These are phyloP conservation scores for Aspidoscelis tigris DNA, from an alignment of 2,113 vertebrate genomes.

Conservation along the genomic window DNA sequence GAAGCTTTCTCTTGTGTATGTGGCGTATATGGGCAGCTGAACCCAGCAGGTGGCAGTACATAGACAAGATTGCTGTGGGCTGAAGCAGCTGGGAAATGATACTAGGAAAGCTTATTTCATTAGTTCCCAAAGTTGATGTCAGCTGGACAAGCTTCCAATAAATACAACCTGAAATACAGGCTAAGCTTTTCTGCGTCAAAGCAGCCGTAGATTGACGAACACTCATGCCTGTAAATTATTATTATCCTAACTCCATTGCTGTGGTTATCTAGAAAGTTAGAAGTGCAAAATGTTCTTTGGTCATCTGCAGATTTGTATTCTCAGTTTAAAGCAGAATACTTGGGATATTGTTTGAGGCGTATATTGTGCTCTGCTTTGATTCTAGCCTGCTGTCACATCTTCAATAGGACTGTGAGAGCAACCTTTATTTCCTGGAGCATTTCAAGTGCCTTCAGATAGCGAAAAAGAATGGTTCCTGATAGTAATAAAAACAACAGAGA, in stretches of 20 bases:
- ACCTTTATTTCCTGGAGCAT: neutral
- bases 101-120: neutral
- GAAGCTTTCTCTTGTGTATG: neutral
- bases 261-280: constrained; percentile 24
- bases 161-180: neutral
- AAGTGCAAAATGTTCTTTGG: constrained; percentile 17
- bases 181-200: neutral
- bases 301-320: neutral
- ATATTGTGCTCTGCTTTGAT: constrained; percentile 35
- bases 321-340: constrained; percentile 5
- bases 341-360: constrained; percentile 35
- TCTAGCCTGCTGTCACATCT: constrained; percentile 6
- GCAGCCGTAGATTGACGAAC: neutral
- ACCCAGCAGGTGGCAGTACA: constrained; percentile 13
- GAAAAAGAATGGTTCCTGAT: constrained; percentile 19
- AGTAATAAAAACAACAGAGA: constrained; percentile 16
- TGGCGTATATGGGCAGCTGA: neutral
- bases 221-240: neutral
- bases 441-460: constrained; percentile 64
- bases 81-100: neutral
- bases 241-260: constrained; percentile 12
- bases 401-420: neutral
- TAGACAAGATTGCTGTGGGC: neutral
- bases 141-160: neutral
- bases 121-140: neutral